A percentile compares a stretch with the other conserved stretches of the same genome.
phyloP scores from a whole-genome alignment of 2,113 vertebrate species.

The Apodemus speciosus region DNA sequence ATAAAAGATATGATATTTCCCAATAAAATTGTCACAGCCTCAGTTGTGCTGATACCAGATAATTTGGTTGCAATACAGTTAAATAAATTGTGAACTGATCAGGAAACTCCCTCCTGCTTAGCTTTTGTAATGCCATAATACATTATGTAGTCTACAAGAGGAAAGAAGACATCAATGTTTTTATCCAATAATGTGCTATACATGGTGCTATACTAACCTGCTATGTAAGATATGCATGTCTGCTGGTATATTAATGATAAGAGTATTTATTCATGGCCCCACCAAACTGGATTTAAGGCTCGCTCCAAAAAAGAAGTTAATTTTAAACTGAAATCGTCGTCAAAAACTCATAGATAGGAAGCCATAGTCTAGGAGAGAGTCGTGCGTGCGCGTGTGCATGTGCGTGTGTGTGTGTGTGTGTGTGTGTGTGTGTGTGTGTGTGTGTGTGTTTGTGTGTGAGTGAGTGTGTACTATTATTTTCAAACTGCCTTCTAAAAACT shows the following conservation, averaged over 20 bases:
- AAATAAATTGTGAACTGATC: background rate
- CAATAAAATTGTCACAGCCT: too few relatives aligned
- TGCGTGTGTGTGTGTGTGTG: too few relatives aligned
- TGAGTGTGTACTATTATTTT: background rate
- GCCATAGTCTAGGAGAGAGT: background rate
- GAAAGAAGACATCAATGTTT: background rate
- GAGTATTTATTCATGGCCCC: background rate
- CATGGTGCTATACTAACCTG: background rate
- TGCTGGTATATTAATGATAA: background rate
- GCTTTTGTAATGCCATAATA: background rate
- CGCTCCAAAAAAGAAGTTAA: background rate
- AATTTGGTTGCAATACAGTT: background rate
- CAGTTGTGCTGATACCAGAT: background rate
- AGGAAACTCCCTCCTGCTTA: background rate
- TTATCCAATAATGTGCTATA: background rate
- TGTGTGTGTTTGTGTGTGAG: too few relatives aligned
- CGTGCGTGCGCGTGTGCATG: too few relatives aligned
- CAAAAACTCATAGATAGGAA: background rate
- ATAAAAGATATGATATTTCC: too few relatives aligned
- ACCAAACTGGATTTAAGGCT: background rate
- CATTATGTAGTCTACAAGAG: background rate
- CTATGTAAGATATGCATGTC: background rate
- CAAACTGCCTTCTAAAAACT: background rate
- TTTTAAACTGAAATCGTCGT: background rate
- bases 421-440: too few relatives aligned